Base-by-base conservation (phyloP, 2,888 invertebrate genomes). In the Cantharis flavilabris region DNA sequence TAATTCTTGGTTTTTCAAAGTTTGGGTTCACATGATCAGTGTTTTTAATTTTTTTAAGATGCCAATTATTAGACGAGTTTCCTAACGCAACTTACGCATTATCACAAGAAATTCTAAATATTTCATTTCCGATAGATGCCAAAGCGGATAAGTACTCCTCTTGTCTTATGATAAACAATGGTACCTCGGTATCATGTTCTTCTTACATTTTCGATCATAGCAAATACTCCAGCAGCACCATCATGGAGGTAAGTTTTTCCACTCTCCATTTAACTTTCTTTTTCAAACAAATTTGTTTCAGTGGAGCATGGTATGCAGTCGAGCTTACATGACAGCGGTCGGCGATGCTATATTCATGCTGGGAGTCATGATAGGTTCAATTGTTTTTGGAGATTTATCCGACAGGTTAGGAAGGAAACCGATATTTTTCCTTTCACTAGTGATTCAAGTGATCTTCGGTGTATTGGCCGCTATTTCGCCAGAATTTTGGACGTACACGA, bases 281-380 rank as follows among this genome's bases (percentile, higher is more conserved):
- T 4, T 16, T 62, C 69, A 73, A 26, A 62, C 16, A 70, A 20
- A 64, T 74, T 73, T 62, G 75, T 89, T 89, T 74, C 85, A 93
- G 91, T 94, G 92, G 91, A 86, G 92, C 84, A 88, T 94, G 87
- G 93, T 94, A 30, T 94, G 94, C 85, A 90, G 90, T 67, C 90
- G 90, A 71, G 90, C 91, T 33, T 92, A 92, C 87, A 84, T 93
- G 80, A 88, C 90, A 81, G 92, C 94, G 30, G 91, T 91, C 76
- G 92, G 93, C 26, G 94, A 94, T 85, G 90, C 94, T 0, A 84
- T 93, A 76, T 93, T 93, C 85, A 94, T 94, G 94, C 88, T 93
- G 80, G 94, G 94, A 78, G 94, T 94, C 70, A 90, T 94, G 87
- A 85, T 94, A 79, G 94, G 94, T 65, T 94, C 94, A 73, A 92